Evolutionary conservation across 2,888 invertebrate species (phyloP).

Genomic region (Drosophila barbarae): DNA sequence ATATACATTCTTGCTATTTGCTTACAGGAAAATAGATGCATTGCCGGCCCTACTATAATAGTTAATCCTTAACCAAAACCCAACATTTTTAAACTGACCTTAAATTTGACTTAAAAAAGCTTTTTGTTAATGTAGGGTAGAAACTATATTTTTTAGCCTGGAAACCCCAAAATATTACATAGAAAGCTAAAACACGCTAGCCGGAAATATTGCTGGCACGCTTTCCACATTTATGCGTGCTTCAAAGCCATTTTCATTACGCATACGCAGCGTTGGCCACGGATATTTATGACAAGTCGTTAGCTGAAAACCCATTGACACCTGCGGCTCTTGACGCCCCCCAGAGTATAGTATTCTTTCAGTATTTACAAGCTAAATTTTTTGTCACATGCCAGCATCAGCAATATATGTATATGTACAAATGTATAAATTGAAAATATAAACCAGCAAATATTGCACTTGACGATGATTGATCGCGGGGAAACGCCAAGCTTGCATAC

Average conservation of each 20-base stretch:
- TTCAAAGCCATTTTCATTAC: slow-evolving; percentile 18
- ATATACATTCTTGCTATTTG: not conserved
- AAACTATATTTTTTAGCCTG: too few species aligned
- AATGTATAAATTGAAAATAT: slow-evolving; percentile 10
- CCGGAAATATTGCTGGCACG: slow-evolving; percentile 3
- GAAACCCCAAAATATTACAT: not conserved
- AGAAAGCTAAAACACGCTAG: slow-evolving; percentile 4
- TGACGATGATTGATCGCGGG: slow-evolving; percentile 15
- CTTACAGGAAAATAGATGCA: not conserved
- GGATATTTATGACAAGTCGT: slow-evolving; percentile 30
- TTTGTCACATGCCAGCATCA: slow-evolving; percentile 5
- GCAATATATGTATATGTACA: not conserved
- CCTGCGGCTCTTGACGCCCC: slow-evolving; percentile 24
- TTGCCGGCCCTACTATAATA: not conserved
- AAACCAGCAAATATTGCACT: slow-evolving; percentile 3
- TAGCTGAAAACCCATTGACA: slow-evolving; percentile 30
- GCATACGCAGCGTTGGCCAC: slow-evolving; percentile 14
- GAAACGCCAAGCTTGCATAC: not conserved
- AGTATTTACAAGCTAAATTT: slow-evolving; percentile 12
- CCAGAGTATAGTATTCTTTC: slow-evolving; percentile 9
- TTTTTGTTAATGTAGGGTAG: too few species aligned
- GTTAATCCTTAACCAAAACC: not conserved
- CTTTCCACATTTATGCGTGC: slow-evolving; percentile 17
- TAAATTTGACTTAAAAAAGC: not conserved
- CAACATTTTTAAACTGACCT: not conserved